Conservation (phyloP, 2,113 vertebrate genomes). For the Pelmatolapia mariae region DNA sequence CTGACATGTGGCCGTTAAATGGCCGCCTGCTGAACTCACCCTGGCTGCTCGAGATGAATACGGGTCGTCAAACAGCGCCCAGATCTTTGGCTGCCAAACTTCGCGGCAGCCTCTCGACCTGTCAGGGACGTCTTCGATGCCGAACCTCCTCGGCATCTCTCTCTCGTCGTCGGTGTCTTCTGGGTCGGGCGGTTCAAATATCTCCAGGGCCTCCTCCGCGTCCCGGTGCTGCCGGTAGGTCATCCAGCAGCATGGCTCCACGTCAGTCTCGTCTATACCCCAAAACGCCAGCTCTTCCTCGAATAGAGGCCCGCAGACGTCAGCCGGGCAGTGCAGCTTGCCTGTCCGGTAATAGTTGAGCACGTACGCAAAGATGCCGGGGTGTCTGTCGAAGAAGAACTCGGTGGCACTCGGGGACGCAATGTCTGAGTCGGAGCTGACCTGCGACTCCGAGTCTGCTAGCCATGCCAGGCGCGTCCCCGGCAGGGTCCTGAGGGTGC, state of each 20-base stretch:
- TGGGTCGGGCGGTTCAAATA: conserved; percentile 87
- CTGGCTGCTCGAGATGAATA: conserved; percentile 91
- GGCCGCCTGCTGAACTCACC: conserved; percentile 74
- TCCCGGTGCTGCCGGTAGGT: conserved; percentile 95
- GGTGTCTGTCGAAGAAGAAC: conserved; percentile 96
- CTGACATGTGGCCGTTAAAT: not conserved
- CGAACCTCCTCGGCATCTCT: conserved; percentile 77
- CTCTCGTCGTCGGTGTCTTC: conserved; percentile 72
- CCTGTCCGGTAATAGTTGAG: conserved; percentile 97
- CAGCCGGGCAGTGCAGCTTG: conserved; percentile 96
- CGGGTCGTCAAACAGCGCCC: conserved; percentile 97
- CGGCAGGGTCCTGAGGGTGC: conserved; percentile 89
- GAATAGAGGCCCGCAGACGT: conserved; percentile 94
- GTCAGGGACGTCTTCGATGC: conserved; percentile 78
- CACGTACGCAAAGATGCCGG: conserved; percentile 94
- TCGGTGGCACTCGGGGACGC: conserved; percentile 66
- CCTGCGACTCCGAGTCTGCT: conserved; percentile 81
- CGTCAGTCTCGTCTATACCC: conserved; percentile 97
- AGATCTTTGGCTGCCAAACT: conserved; percentile 86
- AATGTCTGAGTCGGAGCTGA: conserved; percentile 72
- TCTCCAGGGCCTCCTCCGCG: conserved; percentile 93
- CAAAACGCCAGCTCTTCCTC: conserved; percentile 97
- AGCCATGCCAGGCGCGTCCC: conserved; percentile 94
- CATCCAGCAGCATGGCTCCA: conserved; percentile 99
- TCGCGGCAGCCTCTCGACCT: conserved; percentile 79